Evolutionary conservation across 1,140 invertebrate genomes (phyloP).

Genomic region (Lordiphosa clarofinis): DNA sequence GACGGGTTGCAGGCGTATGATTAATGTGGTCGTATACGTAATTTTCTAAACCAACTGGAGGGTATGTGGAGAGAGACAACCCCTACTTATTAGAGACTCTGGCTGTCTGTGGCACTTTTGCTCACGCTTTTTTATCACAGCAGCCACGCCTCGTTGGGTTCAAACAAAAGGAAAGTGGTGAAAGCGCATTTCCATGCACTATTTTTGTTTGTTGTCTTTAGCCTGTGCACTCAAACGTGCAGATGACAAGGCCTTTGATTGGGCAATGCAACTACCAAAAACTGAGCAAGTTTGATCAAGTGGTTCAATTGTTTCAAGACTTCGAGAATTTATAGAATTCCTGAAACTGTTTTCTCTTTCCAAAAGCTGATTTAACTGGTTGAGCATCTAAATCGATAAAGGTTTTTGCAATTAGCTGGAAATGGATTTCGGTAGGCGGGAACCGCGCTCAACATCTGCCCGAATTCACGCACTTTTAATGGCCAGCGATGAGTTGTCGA

Average conservation of each 20-base stretch:
- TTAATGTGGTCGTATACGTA: constrained; percentile 64
- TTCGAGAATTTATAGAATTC: no score
- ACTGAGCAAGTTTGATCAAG: no score
- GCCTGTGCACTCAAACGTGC: constrained; percentile 53
- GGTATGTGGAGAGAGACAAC: no score
- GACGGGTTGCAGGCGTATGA: constrained; percentile 32
- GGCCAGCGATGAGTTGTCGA: constrained; percentile 46
- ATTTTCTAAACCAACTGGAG: constrained; percentile 16
- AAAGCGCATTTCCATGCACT: constrained; percentile 20
- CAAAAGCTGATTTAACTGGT: no score
- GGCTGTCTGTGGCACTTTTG: constrained; percentile 49
- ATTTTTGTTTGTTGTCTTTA: constrained; percentile 14
- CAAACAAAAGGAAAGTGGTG: constrained; percentile 64
- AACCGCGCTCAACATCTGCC: constrained; percentile 25
- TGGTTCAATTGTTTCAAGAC: no score
- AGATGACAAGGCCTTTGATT: constrained; percentile 31
- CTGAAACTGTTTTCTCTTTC: no score
- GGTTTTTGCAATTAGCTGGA: no score
- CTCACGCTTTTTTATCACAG: constrained; percentile 62
- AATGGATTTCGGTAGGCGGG: no score
- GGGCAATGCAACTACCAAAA: no score
- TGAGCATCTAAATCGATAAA: constrained; percentile 16
- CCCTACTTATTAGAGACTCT: no score
- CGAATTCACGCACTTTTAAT: constrained; percentile 46
- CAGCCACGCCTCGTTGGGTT: constrained; percentile 66